Conservation (phyloP, 2,797 vertebrate genomes). For the Amblyopsis hoosieri region DNA sequence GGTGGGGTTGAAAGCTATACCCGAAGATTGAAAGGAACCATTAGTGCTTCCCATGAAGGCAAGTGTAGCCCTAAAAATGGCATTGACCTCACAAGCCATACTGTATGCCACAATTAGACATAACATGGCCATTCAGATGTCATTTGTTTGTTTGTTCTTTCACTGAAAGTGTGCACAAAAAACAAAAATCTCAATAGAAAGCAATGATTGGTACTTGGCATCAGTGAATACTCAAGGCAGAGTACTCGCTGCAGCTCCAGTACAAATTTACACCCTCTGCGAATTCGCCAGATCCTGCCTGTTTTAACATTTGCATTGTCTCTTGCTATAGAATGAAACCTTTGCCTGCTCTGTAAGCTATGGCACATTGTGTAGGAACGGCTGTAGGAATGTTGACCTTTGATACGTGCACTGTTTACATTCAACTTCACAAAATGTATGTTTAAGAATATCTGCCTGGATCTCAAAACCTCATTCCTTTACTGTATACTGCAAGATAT, state of each 20-base stretch:
- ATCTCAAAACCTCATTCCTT: slow-evolving; percentile 50
- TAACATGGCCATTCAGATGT: background rate
- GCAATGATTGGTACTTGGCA: background rate
- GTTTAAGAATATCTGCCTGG: slow-evolving; percentile 36
- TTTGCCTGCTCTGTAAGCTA: slow-evolving; percentile 10
- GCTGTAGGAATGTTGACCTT: slow-evolving; percentile 26
- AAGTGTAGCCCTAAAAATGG: slow-evolving; percentile 6
- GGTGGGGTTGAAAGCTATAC: slow-evolving; percentile 11
- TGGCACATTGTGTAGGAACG: slow-evolving; percentile 1
- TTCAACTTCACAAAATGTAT: slow-evolving; percentile 21
- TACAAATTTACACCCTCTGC: slow-evolving; percentile 13
- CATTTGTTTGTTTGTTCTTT: background rate
- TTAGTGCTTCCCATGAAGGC: slow-evolving; percentile 15
- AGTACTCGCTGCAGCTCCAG: slow-evolving; percentile 28
- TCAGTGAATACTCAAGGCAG: background rate
- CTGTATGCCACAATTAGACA: background rate
- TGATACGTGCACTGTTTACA: slow-evolving; percentile 57
- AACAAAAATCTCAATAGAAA: background rate
- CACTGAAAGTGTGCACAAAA: background rate
- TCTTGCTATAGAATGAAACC: slow-evolving; percentile 5
- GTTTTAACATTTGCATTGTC: slow-evolving; percentile 23
- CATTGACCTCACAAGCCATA: background rate
- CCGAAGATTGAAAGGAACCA: slow-evolving; percentile 8
- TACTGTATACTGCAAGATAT: slow-evolving; percentile 59
- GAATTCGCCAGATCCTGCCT: slow-evolving; percentile 23